Evolutionary conservation across 92 coral and sea anemone species (phyloP).

Genomic region (Phenganax stokvisi): DNA sequence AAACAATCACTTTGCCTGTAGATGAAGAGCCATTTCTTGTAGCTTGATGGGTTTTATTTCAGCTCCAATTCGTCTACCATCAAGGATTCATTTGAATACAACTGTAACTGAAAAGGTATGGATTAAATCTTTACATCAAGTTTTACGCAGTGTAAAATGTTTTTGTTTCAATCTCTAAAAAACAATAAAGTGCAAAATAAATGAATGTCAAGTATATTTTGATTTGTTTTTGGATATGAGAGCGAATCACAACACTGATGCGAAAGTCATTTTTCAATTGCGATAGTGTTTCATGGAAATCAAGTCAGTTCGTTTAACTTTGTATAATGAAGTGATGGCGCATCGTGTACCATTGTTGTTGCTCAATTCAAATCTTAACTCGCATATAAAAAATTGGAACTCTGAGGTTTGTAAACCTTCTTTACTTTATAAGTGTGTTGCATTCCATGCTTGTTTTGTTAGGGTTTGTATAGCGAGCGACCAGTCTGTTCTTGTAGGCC

Average conservation of each 20-base stretch:
- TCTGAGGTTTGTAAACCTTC: conserved; percentile 62
- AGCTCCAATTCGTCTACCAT: conserved; percentile 54
- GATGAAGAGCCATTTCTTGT: neutral
- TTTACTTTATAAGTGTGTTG: neutral
- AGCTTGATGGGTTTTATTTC: conserved; percentile 31
- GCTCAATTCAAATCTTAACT: conserved; percentile 59
- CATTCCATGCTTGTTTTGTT: no score
- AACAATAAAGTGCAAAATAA: no score
- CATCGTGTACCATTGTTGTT: conserved; percentile 73
- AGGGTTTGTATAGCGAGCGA: no score
- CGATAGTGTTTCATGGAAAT: conserved; percentile 16
- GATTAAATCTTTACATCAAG: neutral
- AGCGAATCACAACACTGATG: neutral
- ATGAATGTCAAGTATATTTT: neutral
- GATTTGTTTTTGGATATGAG: neutral
- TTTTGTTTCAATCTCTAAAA: no score
- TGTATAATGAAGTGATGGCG: conserved; percentile 77
- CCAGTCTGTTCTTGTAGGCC: no score
- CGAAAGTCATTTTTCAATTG: neutral
- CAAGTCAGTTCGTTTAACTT: conserved; percentile 52
- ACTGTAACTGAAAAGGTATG: conserved; percentile 35
- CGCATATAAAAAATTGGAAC: conserved; percentile 65
- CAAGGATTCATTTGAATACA: conserved; percentile 34
- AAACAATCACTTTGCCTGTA: neutral
- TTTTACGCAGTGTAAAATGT: no score